Conservation (phyloP, 2,797 vertebrate genomes). For the Dromococcyx pavoninus region DNA sequence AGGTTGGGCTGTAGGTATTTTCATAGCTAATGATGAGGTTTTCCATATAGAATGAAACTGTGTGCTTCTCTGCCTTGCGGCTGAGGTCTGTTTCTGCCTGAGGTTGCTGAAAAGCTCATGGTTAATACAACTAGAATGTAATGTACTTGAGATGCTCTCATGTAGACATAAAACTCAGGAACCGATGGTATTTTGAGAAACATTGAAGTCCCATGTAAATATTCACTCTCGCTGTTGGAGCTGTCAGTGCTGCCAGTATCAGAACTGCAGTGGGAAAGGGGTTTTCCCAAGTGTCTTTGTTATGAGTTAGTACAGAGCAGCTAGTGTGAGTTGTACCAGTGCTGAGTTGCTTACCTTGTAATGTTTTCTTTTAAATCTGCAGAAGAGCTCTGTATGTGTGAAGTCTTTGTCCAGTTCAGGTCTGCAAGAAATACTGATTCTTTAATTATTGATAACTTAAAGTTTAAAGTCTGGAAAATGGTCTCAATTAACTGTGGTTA, state of each 20-base stretch:
- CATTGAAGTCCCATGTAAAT: background rate
- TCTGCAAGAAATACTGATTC: background rate
- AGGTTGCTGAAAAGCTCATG: background rate
- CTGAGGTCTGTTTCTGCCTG: background rate
- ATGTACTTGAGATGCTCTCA: background rate
- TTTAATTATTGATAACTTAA: background rate
- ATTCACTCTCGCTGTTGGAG: fast-evolving
- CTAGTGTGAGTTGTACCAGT: background rate
- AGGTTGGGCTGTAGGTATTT: background rate
- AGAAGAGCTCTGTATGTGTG: background rate
- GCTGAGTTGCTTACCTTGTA: background rate
- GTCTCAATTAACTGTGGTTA: background rate
- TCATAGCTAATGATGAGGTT: background rate
- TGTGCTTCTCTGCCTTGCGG: background rate
- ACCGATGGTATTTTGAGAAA: background rate
- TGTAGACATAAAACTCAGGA: background rate
- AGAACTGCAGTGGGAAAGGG: background rate
- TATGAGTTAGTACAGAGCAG: background rate
- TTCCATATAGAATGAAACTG: background rate
- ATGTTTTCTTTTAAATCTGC: background rate
- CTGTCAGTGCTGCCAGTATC: background rate
- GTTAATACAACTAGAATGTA: fast-evolving
- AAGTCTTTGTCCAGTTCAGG: fast-evolving
- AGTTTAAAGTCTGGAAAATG: background rate
- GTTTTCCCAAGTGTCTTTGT: background rate